Percentiles rank a stretch among this genome's conserved stretches.
Evolutionary conservation across 2,113 vertebrate genomes (phyloP).

Genomic region (Aptenodytes forsteri): DNA sequence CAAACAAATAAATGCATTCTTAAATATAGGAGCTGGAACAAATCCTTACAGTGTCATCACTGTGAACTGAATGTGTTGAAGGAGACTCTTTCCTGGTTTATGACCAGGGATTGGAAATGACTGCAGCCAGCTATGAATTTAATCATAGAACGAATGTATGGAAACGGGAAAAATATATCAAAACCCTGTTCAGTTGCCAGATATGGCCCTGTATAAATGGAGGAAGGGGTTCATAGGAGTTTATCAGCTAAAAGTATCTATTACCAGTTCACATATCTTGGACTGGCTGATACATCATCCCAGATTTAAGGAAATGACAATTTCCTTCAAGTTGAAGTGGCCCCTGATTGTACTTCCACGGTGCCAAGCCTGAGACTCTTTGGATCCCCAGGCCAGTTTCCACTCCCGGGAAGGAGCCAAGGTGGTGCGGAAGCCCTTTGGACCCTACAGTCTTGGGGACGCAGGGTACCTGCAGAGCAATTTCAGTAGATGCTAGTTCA

Average conservation of each 20-base stretch:
- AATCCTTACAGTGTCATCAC: not conserved
- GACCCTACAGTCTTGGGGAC: not conserved
- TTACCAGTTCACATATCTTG: not conserved
- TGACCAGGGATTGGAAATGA: not conserved
- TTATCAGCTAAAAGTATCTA: not conserved
- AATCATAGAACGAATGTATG: not conserved
- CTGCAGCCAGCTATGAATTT: not conserved
- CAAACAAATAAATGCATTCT: not conserved
- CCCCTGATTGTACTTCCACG: not conserved
- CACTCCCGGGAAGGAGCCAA: not conserved
- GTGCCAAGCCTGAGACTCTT: not conserved
- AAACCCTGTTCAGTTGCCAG: not conserved
- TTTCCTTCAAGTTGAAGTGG: not conserved
- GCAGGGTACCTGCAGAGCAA: not conserved
- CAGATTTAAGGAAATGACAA: not conserved
- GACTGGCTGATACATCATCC: not conserved
- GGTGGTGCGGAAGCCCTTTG: not conserved
- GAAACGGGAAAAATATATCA: not conserved
- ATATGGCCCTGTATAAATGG: not conserved
- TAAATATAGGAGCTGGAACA: not conserved
- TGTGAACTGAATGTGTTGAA: not conserved
- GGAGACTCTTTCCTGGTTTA: not conserved
- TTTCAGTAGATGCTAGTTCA: not conserved
- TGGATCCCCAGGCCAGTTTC: not conserved
- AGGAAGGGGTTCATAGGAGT: not conserved